Percentiles rank a stretch among this genome's conserved stretches.
phyloP scores from a whole-genome alignment of 2,797 vertebrate genomes.

The Gallinago solitaria region DNA sequence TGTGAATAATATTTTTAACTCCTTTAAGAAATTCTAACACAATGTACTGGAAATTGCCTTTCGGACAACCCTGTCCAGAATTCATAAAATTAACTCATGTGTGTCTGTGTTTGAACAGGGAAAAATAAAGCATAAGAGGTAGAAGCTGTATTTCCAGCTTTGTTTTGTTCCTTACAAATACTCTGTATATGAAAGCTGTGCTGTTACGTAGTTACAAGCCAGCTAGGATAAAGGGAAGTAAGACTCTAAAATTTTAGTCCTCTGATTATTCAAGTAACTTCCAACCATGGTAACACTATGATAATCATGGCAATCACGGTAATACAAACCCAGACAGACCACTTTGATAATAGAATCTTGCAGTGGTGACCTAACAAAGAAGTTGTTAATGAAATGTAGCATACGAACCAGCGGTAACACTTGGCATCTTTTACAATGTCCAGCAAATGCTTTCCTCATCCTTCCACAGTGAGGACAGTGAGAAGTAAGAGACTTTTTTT shows the following conservation, averaged over 20 bases:
- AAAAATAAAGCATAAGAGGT: background rate
- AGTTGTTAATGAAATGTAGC: background rate
- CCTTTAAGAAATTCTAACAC: background rate
- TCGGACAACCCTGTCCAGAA: background rate
- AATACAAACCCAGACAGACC: background rate
- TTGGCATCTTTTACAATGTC: background rate
- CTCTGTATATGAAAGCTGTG: background rate
- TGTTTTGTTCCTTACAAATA: background rate
- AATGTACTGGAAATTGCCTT: background rate
- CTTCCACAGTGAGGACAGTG: background rate
- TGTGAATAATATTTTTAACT: constrained; percentile 9
- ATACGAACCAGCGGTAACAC: background rate
- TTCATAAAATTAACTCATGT: background rate
- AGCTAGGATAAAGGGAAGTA: background rate
- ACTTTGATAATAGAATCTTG: background rate
- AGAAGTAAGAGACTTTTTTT: background rate
- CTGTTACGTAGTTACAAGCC: background rate
- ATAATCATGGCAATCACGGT: background rate
- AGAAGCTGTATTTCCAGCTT: background rate
- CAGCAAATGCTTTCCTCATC: background rate
- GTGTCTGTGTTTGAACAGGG: background rate
- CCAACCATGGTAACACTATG: background rate
- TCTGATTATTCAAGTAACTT: background rate
- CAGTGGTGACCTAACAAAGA: background rate
- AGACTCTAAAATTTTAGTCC: background rate